Percentiles rank a stretch among this genome's conserved stretches.
Conservation (phyloP, 2,113 vertebrate genomes). For the Coracopsis vasa region DNA sequence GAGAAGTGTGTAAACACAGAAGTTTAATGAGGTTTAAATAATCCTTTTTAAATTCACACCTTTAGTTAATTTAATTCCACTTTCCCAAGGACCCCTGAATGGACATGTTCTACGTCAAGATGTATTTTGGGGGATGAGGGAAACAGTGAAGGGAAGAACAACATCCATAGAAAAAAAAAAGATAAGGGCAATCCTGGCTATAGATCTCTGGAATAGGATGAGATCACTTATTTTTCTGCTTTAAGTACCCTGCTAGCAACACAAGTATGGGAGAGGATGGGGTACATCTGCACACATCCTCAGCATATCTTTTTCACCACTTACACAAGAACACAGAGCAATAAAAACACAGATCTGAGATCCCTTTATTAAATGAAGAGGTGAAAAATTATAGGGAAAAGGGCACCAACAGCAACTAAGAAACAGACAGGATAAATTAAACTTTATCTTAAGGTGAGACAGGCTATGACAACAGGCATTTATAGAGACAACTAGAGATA, state of each 20-base stretch:
- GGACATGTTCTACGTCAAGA: not conserved
- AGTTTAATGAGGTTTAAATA: slow-evolving; percentile 61
- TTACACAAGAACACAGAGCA: not conserved
- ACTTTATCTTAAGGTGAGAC: not conserved
- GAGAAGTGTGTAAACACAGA: slow-evolving; percentile 29
- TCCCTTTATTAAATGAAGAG: not conserved
- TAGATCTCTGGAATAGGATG: not conserved
- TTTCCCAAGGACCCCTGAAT: not conserved
- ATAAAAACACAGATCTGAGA: not conserved
- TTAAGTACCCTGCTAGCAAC: not conserved
- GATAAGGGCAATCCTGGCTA: not conserved
- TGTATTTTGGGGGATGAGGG: not conserved
- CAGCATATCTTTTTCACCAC: not conserved
- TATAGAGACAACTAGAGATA: not conserved
- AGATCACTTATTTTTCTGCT: not conserved
- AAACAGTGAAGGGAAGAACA: not conserved
- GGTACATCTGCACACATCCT: too few relatives aligned
- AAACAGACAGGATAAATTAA: not conserved
- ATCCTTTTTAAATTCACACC: slow-evolving; percentile 52
- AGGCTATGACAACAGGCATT: not conserved
- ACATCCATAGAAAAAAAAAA: not conserved
- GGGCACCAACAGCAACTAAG: not conserved
- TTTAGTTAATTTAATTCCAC: slow-evolving; percentile 37
- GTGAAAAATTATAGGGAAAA: not conserved
- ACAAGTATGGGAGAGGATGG: not conserved